Evolutionary conservation across 2,113 vertebrate species (phyloP), one percentile per base, ranked within the genome.

Genomic region (Laterallus jamaicensis): DNA sequence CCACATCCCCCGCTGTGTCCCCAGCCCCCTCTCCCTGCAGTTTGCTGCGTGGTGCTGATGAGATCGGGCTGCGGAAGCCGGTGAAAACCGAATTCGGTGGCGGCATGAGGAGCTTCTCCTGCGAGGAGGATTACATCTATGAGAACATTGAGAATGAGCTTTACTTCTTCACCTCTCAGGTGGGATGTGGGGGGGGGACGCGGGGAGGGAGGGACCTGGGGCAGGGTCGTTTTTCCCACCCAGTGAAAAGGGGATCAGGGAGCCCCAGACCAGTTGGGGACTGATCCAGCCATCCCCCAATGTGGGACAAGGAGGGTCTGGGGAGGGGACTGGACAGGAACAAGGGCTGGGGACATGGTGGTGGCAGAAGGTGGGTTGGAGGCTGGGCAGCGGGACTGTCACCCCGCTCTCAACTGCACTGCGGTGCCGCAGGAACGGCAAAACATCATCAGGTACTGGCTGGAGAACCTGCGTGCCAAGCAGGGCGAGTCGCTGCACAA

Each of bases 81-180:
- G 99, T 99, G 93, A 99, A 99, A 95, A 97, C 98, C 0, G 99
- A 99, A 93, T 99, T 99, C 5, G 99, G 99, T 0, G 99, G 99
- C 7, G 99, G 99, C 18, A 98, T 98, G 13, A 96, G 99, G 15
- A 98, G 97, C 95, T 99, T 99, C 98, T 99, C 99, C 31, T 99
- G 99, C 16, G 99, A 99, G 88, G 99, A 99, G 96, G 99, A 99
- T 92, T 99, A 99, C 97, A 99, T 99, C 98, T 99, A 99, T 4
- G 99, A 99, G 97, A 99, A 99, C 96, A 99, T 99, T 11, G 99
- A 99, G 97, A 99, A 98, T 6, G 99, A 99, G 96, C 97, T 99
- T 59, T 98, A 98, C 94, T 99, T 99, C 98, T 99, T 99, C 97
- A 99, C 98, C 32, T 99, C 99, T 64, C 99, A 99, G 99, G 99